Evolutionary conservation across 2,113 vertebrate species (phyloP), one percentile per base, ranked within the genome.

Genomic region (Tapirus terrestris): DNA sequence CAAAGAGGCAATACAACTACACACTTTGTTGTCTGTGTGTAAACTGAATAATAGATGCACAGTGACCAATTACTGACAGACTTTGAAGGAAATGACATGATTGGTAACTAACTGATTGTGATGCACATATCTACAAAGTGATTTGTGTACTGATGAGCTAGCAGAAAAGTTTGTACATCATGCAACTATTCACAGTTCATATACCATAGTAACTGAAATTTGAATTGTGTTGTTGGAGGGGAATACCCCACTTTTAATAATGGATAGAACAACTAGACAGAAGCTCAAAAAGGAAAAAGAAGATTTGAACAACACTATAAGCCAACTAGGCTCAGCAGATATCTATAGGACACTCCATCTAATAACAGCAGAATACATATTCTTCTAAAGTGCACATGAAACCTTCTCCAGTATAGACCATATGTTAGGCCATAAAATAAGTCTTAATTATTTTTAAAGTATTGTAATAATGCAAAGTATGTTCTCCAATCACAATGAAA

Each of bases 361-460:
- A 51, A 36, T 8, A 76, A 63, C 12, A 65, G n/a, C 10, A 90
- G 67, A 67, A 75, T n/a, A 75, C 5, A 76, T 8, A 43, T 63
- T 75, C 10, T 75, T 73, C 70, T 85, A 48, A 77, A 83, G 77
- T 76, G 6, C 20, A 75, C 13, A 23, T 48, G 70, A 91, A 56
- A 39, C 17, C 12, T 81, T 89, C 33, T 68, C 48, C 25, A 68
- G 17, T 53, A 43, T 68, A 81, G 61, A 58, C 65, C 31, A 81
- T 33, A 70, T 23, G 1, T 53, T 73, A 89, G 65, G 33, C 14
- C 76, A 73, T 21, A 75, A 73, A 33, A 56, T n/a, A 51, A 81
- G n/a, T 27, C 27, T 94, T 65, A 70, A 86, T 79, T 79, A 77
- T 91, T 51, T 84, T 91, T 60, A 61, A 82, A 82, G 12, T 84